Conservation (phyloP, 1,140 invertebrate genomes). For the Solen grandis region DNA sequence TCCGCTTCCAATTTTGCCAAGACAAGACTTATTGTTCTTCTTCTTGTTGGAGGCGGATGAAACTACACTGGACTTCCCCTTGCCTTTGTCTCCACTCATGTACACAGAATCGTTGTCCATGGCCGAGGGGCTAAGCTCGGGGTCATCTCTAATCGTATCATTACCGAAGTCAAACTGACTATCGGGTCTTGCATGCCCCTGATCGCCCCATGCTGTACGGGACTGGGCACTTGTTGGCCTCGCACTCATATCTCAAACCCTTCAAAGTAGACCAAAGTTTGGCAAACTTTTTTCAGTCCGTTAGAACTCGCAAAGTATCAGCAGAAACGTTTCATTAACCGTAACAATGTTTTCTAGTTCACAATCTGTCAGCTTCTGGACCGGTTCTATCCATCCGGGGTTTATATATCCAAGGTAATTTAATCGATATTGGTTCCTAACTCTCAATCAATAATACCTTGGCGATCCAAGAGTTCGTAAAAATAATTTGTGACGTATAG, state of each 20-base stretch:
- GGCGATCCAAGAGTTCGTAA: too few species aligned
- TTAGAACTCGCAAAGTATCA: too few species aligned
- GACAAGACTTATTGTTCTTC: constrained; percentile 51
- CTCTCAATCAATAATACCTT: too few species aligned
- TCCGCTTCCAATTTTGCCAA: constrained; percentile 65
- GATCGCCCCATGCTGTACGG: constrained; percentile 71
- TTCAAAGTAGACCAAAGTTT: constrained; percentile 54
- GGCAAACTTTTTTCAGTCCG: constrained; percentile 1
- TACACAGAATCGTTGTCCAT: constrained; percentile 68
- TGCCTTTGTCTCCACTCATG: constrained; percentile 52
- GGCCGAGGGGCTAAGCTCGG: constrained; percentile 59
- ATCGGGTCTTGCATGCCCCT: constrained; percentile 60
- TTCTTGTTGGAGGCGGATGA: constrained; percentile 40
- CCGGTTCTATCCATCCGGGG: too few species aligned
- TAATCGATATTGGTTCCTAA: too few species aligned
- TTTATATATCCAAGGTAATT: too few species aligned
- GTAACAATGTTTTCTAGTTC: too few species aligned
- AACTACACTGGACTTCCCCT: constrained; percentile 47
- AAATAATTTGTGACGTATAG: too few species aligned
- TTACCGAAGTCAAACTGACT: constrained; percentile 65
- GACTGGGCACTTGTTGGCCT: constrained; percentile 74
- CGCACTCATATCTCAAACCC: constrained; percentile 15
- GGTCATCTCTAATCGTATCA: constrained; percentile 59
- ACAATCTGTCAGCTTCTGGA: too few species aligned
- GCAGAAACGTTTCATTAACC: too few species aligned